Evolutionary conservation across 2,113 vertebrate genomes (phyloP).

Genomic region (Polypterus senegalus): DNA sequence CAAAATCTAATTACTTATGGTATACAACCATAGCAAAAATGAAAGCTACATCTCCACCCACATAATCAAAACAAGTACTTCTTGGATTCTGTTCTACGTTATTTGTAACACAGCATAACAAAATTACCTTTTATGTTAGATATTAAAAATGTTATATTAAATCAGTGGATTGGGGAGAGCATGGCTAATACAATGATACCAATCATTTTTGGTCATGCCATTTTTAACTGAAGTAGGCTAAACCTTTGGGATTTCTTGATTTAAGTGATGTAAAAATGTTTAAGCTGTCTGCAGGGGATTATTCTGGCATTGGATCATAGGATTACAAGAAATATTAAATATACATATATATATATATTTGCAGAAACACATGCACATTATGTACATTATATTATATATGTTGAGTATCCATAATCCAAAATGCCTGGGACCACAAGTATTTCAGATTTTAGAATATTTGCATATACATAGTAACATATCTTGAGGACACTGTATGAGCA

Average conservation of each 20-base stretch:
- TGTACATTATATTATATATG: not conserved
- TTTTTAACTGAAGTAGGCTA: slow-evolving; percentile 36
- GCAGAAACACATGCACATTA: not conserved
- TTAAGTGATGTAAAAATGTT: slow-evolving; percentile 47
- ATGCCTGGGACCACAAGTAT: no score
- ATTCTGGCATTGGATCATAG: slow-evolving; percentile 43
- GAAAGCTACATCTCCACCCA: slow-evolving; percentile 22
- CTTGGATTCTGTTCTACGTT: slow-evolving; percentile 12
- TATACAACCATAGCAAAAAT: slow-evolving; percentile 47
- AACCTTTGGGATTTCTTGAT: slow-evolving; percentile 42
- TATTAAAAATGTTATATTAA: not conserved
- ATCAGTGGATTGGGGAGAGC: not conserved
- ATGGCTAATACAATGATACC: not conserved
- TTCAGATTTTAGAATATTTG: no score
- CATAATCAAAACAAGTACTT: slow-evolving; percentile 52
- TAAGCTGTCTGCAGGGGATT: slow-evolving; percentile 47
- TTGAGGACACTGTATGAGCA: no score
- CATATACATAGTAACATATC: no score
- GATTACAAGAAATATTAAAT: slow-evolving; percentile 29
- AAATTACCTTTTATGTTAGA: not conserved
- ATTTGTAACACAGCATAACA: not conserved
- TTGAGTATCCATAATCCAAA: no score
- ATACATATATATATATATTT: not conserved
- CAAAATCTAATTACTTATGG: slow-evolving; percentile 67
- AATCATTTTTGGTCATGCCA: slow-evolving; percentile 27